phyloP scores from a whole-genome alignment of 1,140 invertebrate species.

The Drosophila nebulosa region DNA sequence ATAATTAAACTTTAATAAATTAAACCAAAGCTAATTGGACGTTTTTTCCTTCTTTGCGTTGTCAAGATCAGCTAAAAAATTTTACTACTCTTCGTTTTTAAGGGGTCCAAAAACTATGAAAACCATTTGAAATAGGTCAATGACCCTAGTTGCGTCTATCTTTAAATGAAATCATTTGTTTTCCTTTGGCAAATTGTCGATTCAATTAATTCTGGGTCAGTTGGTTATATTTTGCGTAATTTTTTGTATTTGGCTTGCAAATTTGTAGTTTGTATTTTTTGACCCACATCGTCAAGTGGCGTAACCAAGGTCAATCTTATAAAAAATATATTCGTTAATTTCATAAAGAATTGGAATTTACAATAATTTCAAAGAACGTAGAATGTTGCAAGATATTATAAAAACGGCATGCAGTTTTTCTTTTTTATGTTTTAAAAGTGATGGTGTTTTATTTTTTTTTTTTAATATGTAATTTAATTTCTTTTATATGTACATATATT shows the following conservation, averaged over 20 bases:
- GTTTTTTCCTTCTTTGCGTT: no score
- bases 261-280: constrained; percentile 30
- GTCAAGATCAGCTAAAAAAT: no score
- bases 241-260: constrained; percentile 42
- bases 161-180: constrained; percentile 32
- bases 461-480: no score
- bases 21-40: no score
- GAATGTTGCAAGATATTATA: background rate
- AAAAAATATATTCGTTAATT: constrained; percentile 21
- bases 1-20: no score
- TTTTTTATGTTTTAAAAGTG: no score
- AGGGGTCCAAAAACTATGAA: background rate
- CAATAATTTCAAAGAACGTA: background rate
- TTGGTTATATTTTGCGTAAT: constrained; percentile 35
- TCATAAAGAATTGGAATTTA: background rate
- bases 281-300: constrained; percentile 66
- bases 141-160: background rate
- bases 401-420: no score
- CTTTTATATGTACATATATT: no score
- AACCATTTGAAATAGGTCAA: constrained; percentile 1
- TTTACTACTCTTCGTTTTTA: background rate
- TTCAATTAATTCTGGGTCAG: constrained; percentile 48
- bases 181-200: constrained; percentile 17
- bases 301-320: constrained; percentile 74
- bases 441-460: no score